Percentiles rank a stretch among this genome's conserved stretches.
Conservation (phyloP, 2,113 vertebrate genomes). For the Amphilophus citrinellus region DNA sequence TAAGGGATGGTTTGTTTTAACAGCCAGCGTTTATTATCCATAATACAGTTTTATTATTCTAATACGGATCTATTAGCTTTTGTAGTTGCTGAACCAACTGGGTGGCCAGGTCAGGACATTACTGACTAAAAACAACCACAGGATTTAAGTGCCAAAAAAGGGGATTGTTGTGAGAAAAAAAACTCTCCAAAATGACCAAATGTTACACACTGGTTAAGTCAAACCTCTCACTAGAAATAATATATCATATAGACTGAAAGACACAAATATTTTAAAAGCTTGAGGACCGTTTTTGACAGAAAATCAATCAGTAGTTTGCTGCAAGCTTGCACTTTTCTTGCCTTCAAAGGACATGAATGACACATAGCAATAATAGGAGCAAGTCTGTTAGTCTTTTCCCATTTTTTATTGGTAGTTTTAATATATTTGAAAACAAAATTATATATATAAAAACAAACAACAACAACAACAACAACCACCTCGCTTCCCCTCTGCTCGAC, state of each 20-base stretch:
- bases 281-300: too few species aligned
- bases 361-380: background rate
- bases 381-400: background rate
- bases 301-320: too few species aligned
- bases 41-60: background rate
- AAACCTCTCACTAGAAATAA: background rate
- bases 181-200: background rate
- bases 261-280: too few species aligned
- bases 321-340: too few species aligned
- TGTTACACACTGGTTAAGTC: background rate
- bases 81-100: background rate
- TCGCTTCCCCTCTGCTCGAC: background rate
- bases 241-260: too few species aligned
- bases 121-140: background rate
- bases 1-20: constrained; percentile 4
- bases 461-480: background rate
- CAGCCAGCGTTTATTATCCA: background rate
- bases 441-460: too few species aligned
- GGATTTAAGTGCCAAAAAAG: background rate
- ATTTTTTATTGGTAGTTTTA: background rate
- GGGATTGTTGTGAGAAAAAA: background rate
- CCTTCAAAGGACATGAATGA: background rate
- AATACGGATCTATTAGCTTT: background rate
- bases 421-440: background rate
- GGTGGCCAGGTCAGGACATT: background rate